Percentiles rank a stretch among this genome's conserved stretches.
Evolutionary conservation across 2,113 vertebrate species (phyloP).

Genomic region (Xenopus tropicalis): DNA sequence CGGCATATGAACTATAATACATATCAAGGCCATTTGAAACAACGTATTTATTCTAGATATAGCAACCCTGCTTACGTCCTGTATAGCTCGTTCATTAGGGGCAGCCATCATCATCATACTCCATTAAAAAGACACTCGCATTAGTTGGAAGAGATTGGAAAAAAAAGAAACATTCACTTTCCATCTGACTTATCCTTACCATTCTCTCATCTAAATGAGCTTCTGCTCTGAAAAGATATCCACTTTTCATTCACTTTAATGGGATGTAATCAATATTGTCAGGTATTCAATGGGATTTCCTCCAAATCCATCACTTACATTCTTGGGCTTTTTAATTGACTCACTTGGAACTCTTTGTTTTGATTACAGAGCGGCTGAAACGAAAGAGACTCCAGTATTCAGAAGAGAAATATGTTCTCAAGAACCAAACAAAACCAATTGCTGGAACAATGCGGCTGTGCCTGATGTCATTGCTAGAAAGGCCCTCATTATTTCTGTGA

Average conservation of each 20-base stretch:
- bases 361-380: slow-evolving; percentile 27
- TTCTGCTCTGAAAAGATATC: slow-evolving; percentile 12
- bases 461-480: too few species aligned
- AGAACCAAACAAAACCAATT: too few species aligned
- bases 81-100: too few species aligned
- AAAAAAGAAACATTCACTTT: background rate
- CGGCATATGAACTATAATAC: too few species aligned
- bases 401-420: too few species aligned
- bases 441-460: too few species aligned
- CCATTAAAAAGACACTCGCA: background rate
- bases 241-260: slow-evolving; percentile 41
- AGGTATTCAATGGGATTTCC: slow-evolving; percentile 37
- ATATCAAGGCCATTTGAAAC: too few species aligned
- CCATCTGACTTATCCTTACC: background rate
- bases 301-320: slow-evolving; percentile 36
- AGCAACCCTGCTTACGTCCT: too few species aligned
- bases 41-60: too few species aligned
- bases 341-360: slow-evolving; percentile 25
- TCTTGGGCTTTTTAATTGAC: slow-evolving; percentile 38
- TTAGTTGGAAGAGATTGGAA: background rate
- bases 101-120: background rate
- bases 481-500: too few species aligned
- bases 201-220: slow-evolving; percentile 6
- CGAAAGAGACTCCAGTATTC: background rate
- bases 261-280: slow-evolving; percentile 32